Evolutionary conservation across 2,797 vertebrate species (phyloP).

Genomic region (Danio kyathit): DNA sequence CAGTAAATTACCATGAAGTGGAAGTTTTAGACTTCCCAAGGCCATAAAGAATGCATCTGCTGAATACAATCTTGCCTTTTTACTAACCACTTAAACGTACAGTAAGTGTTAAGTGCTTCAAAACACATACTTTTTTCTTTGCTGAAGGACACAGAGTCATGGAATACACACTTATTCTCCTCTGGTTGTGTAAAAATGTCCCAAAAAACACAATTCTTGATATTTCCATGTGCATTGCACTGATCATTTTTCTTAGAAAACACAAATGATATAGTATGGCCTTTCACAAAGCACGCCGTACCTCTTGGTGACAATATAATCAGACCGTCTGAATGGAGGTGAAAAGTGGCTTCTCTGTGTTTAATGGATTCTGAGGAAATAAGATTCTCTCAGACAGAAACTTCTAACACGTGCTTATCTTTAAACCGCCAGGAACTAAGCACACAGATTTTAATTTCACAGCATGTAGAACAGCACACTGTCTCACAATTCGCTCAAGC

Average conservation of each 20-base stretch:
- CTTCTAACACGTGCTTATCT: constrained; percentile 34
- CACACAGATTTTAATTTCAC: constrained; percentile 9
- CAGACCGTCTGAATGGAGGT: constrained; percentile 16
- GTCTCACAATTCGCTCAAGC: neutral
- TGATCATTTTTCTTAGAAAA: neutral
- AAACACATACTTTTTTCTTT: neutral
- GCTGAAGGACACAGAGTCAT: neutral
- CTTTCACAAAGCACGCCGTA: neutral
- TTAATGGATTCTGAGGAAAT: constrained; percentile 56
- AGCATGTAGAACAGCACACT: neutral
- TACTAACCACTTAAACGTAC: neutral
- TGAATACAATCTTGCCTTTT: neutral
- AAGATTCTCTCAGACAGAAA: constrained; percentile 53
- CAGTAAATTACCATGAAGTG: neutral
- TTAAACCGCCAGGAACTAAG: constrained; percentile 17
- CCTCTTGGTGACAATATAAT: constrained; percentile 28
- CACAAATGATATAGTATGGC: neutral
- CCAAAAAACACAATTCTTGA: neutral
- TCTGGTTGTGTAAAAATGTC: neutral
- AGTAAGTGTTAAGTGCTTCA: no score
- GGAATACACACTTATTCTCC: neutral
- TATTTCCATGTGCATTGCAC: neutral
- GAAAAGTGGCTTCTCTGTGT: constrained; percentile 29
- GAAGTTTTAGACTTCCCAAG: constrained; percentile 6
- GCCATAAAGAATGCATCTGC: neutral